These are phyloP conservation scores for Drosophila saltans DNA, from an alignment of 1,140 invertebrate species.

Conservation along the genomic window DNA sequence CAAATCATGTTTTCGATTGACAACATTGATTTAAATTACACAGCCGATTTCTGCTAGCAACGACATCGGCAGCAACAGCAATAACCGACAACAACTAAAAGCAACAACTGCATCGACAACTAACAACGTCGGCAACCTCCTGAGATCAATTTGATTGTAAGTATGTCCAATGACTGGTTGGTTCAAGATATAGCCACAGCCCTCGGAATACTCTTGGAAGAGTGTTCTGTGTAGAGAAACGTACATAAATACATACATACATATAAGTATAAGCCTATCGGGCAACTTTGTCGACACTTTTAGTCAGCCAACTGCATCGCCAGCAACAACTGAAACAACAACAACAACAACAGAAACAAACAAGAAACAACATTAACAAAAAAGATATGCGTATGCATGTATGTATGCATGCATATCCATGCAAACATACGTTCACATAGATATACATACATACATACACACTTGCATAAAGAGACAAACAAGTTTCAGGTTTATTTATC, in stretches of 20 bases:
- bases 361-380: constrained; percentile 27
- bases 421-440: neutral
- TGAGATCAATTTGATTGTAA: constrained; percentile 70
- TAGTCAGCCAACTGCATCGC: constrained; percentile 61
- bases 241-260: constrained; percentile 29
- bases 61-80: constrained; percentile 57
- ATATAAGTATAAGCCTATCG: constrained; percentile 62
- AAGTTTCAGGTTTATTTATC: constrained; percentile 76
- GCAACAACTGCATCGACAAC: constrained; percentile 41
- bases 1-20: constrained; percentile 83
- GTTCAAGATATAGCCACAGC: constrained; percentile 26
- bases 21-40: constrained; percentile 83
- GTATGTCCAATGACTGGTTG: constrained; percentile 56
- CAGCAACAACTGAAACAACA: constrained; percentile 32
- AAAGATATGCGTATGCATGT: neutral
- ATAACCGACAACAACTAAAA: constrained; percentile 40
- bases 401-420: constrained; percentile 19
- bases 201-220: constrained; percentile 25
- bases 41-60: constrained; percentile 72
- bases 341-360: constrained; percentile 12
- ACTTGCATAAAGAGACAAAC: constrained; percentile 58
- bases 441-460: constrained; percentile 34
- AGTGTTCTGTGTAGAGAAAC: constrained; percentile 12
- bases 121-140: constrained; percentile 54
- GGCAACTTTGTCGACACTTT: constrained; percentile 81